These are phyloP conservation scores for Clunio marinus DNA, from an alignment of 2,888 invertebrate species.

Conservation along the genomic window DNA sequence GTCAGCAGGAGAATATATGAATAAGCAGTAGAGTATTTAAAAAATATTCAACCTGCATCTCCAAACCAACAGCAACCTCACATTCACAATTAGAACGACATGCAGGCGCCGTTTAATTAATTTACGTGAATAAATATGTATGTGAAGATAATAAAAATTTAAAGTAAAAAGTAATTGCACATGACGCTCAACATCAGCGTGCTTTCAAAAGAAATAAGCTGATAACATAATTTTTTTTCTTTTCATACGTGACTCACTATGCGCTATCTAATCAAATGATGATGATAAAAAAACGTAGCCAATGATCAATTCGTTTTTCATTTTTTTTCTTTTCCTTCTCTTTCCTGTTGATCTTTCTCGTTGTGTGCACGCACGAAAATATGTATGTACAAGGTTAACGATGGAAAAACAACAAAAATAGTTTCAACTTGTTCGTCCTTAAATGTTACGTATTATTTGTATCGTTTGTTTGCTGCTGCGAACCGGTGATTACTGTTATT, in stretches of 20 bases:
- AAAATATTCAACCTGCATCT: too few species aligned
- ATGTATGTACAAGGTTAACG: conserved; percentile 13
- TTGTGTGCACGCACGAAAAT: neutral
- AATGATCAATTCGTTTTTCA: neutral
- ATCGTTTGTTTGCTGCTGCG: conserved; percentile 25
- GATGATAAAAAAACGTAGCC: conserved; percentile 1
- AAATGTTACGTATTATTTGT: conserved; percentile 37
- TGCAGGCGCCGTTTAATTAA: too few species aligned
- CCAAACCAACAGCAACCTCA: too few species aligned
- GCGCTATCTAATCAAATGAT: conserved; percentile 7
- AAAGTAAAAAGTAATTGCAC: too few species aligned
- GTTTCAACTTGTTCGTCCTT: conserved; percentile 7
- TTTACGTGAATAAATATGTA: too few species aligned
- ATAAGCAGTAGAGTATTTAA: too few species aligned
- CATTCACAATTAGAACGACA: too few species aligned
- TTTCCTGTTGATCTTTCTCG: too few species aligned
- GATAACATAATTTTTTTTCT: neutral
- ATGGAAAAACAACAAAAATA: conserved; percentile 20
- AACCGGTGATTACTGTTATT: conserved; percentile 12
- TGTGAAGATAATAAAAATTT: too few species aligned
- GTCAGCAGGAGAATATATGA: too few species aligned
- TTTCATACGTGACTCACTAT: neutral
- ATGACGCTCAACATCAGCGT: neutral
- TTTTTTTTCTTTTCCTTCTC: too few species aligned
- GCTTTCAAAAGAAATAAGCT: neutral